phyloP scores from a whole-genome alignment of 2,888 invertebrate species.

The Rhingia campestris region DNA sequence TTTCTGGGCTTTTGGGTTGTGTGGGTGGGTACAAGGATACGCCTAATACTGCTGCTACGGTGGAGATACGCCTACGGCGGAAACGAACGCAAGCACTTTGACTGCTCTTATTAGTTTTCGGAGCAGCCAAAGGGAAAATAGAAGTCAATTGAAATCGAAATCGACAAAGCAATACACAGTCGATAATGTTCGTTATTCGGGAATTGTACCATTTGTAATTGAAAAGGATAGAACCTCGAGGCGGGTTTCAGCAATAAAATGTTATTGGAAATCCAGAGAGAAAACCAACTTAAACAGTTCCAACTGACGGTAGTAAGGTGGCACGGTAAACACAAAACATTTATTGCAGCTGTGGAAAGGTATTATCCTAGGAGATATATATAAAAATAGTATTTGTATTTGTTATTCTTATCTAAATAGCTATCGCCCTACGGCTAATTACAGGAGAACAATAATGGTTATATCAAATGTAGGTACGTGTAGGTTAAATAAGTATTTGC shows the following conservation, averaged over 20 bases:
- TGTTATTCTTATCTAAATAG: neutral
- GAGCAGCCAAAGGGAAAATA: slow-evolving; percentile 71
- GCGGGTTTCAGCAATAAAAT: slow-evolving; percentile 71
- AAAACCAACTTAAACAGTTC: slow-evolving; percentile 58
- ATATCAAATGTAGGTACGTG: neutral
- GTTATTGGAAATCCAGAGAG: slow-evolving; percentile 70
- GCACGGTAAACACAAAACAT: slow-evolving; percentile 58
- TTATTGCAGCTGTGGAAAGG: slow-evolving; percentile 52
- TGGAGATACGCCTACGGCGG: slow-evolving; percentile 56
- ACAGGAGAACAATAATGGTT: neutral
- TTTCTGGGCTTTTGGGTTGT: slow-evolving; percentile 39
- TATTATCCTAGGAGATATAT: slow-evolving; percentile 9
- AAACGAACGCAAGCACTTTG: slow-evolving; percentile 62
- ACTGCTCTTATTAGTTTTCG: slow-evolving; percentile 72
- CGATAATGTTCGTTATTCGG: slow-evolving; percentile 72
- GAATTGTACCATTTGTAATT: slow-evolving; percentile 72
- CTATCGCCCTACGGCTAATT: neutral
- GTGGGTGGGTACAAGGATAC: slow-evolving; percentile 6
- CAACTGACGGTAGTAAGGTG: slow-evolving; percentile 13
- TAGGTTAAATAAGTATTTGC: too few relatives aligned
- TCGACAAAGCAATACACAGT: slow-evolving; percentile 64
- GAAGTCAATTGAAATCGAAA: slow-evolving; percentile 73
- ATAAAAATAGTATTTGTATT: slow-evolving; percentile 1
- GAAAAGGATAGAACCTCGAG: slow-evolving; percentile 70
- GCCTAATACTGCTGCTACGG: slow-evolving; percentile 32